These are phyloP conservation scores for Aphis craccivora DNA, from an alignment of 1,140 invertebrate genomes.

Conservation along the genomic window DNA sequence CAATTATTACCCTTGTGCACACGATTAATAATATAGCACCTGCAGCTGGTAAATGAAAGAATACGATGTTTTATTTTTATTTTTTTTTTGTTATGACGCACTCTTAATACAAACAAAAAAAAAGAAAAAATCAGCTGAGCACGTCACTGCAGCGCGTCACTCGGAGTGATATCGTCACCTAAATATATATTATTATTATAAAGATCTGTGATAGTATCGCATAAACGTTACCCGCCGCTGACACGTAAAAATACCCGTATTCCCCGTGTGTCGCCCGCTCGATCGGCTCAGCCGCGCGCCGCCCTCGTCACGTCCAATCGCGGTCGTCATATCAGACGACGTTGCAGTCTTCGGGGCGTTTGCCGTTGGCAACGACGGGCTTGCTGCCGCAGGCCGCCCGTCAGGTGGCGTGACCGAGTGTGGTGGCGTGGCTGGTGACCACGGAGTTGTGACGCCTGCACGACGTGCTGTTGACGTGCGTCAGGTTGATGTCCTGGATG, in stretches of 20 bases:
- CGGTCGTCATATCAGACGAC: constrained; percentile 7
- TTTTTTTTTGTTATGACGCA: too few species aligned
- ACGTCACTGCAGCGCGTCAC: too few species aligned
- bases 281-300: too few species aligned
- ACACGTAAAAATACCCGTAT: not conserved
- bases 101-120: too few species aligned
- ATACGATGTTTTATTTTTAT: too few species aligned
- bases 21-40: too few species aligned
- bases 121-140: too few species aligned
- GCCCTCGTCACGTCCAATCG: not conserved
- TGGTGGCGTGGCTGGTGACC: constrained; percentile 61
- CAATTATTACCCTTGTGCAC: too few species aligned
- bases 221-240: not conserved
- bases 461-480: constrained; percentile 59
- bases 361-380: not conserved
- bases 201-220: not conserved
- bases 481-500: constrained; percentile 60
- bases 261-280: not conserved
- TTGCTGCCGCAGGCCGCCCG: not conserved
- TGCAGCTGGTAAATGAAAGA: too few species aligned
- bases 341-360: not conserved
- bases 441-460: constrained; percentile 60
- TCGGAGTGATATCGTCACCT: too few species aligned
- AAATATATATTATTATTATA: not conserved
- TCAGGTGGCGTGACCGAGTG: constrained; percentile 60